Evolutionary conservation across 1,140 invertebrate species (phyloP).

Genomic region (Pogonomyrmex californicus): DNA sequence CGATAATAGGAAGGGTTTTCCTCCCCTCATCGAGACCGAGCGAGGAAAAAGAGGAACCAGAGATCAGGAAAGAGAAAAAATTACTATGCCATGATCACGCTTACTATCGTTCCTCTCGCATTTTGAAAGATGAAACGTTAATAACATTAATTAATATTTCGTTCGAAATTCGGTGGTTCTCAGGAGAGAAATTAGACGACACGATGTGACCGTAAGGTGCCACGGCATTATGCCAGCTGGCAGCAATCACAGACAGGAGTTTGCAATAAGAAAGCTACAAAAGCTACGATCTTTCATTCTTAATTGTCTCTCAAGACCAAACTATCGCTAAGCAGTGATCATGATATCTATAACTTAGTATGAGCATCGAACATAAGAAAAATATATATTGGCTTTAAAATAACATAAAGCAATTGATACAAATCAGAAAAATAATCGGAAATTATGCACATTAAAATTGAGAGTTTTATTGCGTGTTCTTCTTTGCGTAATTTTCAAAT

Average conservation of each 20-base stretch:
- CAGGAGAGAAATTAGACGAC: conserved; percentile 64
- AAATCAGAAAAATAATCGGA: neutral
- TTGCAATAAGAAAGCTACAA: conserved; percentile 50
- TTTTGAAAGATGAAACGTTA: conserved; percentile 83
- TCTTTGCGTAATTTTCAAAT: neutral
- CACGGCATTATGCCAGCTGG: conserved; percentile 85
- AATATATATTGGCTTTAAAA: neutral
- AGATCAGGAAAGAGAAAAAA: conserved; percentile 63
- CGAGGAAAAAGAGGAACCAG: conserved; percentile 51
- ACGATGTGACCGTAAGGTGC: conserved; percentile 54
- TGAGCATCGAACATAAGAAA: neutral
- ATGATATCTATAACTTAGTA: neutral
- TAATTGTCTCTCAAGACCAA: conserved; percentile 56
- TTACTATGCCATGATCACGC: neutral
- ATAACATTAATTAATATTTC: conserved; percentile 87
- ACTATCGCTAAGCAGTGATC: neutral
- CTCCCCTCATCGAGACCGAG: conserved; percentile 53
- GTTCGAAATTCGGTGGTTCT: conserved; percentile 84
- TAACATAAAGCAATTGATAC: neutral
- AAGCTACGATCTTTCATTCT: conserved; percentile 14
- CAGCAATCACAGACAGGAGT: conserved; percentile 75
- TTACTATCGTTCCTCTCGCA: conserved; percentile 58
- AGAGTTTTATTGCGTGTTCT: neutral
- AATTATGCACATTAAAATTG: neutral
- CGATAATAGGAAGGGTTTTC: conserved; percentile 85